Evolutionary conservation across 2,888 invertebrate genomes (phyloP).

Genomic region (Atethmia centrago): DNA sequence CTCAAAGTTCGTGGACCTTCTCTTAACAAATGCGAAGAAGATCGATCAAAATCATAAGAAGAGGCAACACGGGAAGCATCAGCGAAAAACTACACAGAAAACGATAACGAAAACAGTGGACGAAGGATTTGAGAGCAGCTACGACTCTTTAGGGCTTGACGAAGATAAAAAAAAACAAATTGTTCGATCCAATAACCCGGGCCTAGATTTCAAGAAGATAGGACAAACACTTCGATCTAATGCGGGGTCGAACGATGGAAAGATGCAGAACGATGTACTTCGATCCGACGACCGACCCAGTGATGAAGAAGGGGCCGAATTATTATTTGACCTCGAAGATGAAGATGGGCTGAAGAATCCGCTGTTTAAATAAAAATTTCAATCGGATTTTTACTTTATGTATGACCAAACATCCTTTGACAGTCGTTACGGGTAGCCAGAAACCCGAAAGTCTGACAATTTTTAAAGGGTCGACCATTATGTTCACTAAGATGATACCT

Average conservation of each 20-base stretch:
- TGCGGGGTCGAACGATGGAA: fast-evolving
- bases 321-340: conserved; percentile 35
- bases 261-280: not conserved
- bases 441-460: too few relatives aligned
- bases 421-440: not conserved
- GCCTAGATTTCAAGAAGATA: not conserved
- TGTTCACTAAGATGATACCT: too few relatives aligned
- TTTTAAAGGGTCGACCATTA: too few relatives aligned
- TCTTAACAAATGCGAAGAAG: not conserved
- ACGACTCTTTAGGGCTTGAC: conserved; percentile 10
- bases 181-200: not conserved
- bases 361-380: conserved; percentile 1
- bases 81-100: not conserved
- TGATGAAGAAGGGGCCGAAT: not conserved
- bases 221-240: not conserved
- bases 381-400: not conserved
- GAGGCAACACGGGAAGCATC: fast-evolving
- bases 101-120: not conserved
- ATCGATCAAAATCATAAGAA: not conserved
- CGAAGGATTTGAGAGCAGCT: conserved; percentile 8
- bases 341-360: not conserved
- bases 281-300: not conserved
- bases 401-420: not conserved
- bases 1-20: conserved; percentile 7
- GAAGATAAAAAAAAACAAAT: not conserved